Percentiles rank a stretch among this genome's conserved stretches.
phyloP scores from a whole-genome alignment of 2,797 vertebrate genomes.

The Centroberyx gerrardi region DNA sequence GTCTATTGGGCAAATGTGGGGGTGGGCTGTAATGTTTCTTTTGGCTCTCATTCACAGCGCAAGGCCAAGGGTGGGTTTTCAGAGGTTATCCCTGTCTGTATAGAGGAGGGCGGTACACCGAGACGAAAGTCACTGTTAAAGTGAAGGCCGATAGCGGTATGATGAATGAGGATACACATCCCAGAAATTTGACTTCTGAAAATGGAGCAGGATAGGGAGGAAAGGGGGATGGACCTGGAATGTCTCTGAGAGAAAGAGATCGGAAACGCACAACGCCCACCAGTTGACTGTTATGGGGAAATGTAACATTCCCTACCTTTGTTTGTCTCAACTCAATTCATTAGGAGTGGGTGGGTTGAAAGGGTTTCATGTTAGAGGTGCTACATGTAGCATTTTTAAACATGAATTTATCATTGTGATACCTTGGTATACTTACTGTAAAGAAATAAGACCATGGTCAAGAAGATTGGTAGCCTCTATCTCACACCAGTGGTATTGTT shows the following conservation, averaged over 20 bases:
- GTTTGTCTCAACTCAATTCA: too few species aligned
- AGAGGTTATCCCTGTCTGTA: slow-evolving; percentile 66
- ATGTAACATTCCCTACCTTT: too few species aligned
- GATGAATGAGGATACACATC: slow-evolving; percentile 80
- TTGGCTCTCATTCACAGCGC: slow-evolving; percentile 54
- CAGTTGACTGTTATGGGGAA: neutral
- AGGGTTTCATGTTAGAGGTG: too few species aligned
- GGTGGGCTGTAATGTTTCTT: slow-evolving; percentile 50
- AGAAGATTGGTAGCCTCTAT: too few species aligned
- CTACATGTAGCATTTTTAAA: too few species aligned
- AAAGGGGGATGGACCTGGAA: slow-evolving; percentile 13
- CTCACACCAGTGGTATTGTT: too few species aligned
- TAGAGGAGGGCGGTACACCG: slow-evolving; percentile 61
- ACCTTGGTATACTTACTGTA: too few species aligned
- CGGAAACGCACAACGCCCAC: slow-evolving; percentile 31
- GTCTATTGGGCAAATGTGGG: slow-evolving; percentile 31
- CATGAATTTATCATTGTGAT: too few species aligned
- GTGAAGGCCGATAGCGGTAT: slow-evolving; percentile 69
- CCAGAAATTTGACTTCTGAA: slow-evolving; percentile 43
- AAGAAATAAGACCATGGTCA: too few species aligned
- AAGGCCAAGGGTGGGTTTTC: slow-evolving; percentile 69
- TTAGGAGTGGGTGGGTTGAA: too few species aligned
- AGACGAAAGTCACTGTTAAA: slow-evolving; percentile 60
- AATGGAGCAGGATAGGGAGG: slow-evolving; percentile 17
- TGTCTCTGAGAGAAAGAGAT: slow-evolving; percentile 21